These are phyloP conservation scores for Pica pica DNA, from an alignment of 2,113 vertebrate species.

Conservation along the genomic window DNA sequence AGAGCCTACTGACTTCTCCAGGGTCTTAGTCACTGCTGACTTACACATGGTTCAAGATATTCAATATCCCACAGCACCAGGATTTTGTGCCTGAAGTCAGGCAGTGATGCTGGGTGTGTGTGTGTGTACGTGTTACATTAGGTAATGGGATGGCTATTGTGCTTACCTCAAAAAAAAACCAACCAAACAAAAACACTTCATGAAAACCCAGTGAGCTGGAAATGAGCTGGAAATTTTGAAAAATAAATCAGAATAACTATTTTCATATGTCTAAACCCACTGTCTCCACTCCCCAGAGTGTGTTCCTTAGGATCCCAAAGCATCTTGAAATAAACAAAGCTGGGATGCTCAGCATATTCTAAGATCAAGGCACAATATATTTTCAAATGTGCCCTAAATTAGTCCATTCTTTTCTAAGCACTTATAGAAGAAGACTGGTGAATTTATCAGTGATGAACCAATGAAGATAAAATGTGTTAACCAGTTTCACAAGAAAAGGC, in stretches of 20 bases:
- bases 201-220: background rate
- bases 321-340: background rate
- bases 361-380: background rate
- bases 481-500: background rate
- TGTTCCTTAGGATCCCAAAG: background rate
- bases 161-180: background rate
- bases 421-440: background rate
- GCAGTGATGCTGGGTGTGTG: fast-evolving
- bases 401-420: background rate
- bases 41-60: background rate
- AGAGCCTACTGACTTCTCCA: background rate
- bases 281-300: background rate
- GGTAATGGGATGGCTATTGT: background rate
- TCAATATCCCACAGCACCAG: background rate
- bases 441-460: background rate
- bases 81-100: background rate
- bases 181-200: background rate
- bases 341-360: background rate
- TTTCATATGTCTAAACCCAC: background rate
- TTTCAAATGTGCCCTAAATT: background rate
- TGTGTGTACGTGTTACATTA: background rate
- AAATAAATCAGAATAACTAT: background rate
- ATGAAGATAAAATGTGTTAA: background rate
- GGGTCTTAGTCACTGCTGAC: background rate
- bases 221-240: background rate